Percentiles rank a stretch among this genome's conserved stretches.
Evolutionary conservation across 2,888 invertebrate genomes (phyloP).

Genomic region (Alloscopus bannaensis): DNA sequence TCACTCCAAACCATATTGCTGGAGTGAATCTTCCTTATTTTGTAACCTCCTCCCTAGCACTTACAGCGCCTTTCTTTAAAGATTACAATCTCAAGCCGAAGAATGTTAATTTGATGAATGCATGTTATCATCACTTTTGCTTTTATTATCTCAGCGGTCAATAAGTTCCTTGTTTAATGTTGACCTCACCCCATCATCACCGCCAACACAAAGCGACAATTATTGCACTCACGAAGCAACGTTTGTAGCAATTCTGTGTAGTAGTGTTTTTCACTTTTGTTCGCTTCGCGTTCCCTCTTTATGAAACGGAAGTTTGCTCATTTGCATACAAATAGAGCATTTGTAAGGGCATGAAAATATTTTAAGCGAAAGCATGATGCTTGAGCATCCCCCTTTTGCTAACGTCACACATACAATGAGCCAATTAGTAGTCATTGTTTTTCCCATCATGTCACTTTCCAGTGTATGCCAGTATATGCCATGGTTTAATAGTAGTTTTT

Average conservation of each 20-base stretch:
- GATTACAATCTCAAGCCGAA: too few species aligned
- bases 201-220: too few species aligned
- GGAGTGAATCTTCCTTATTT: too few species aligned
- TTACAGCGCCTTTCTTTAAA: too few species aligned
- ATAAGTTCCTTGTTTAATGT: too few species aligned
- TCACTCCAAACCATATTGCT: background rate
- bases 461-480: background rate
- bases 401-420: slow-evolving; percentile 29
- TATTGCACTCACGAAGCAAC: too few species aligned
- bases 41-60: background rate
- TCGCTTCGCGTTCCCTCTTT: background rate
- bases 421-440: slow-evolving; percentile 32
- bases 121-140: too few species aligned
- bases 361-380: background rate
- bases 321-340: background rate
- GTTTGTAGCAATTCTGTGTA: too few species aligned
- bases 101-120: too few species aligned
- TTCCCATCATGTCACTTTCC: background rate
- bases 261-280: background rate
- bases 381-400: background rate
- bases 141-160: too few species aligned
- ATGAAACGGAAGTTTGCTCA: background rate
- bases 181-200: too few species aligned
- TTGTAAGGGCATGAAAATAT: background rate
- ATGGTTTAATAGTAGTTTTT: background rate